These are phyloP conservation scores for Morone saxatilis DNA, from an alignment of 2,113 vertebrate genomes.

Conservation along the genomic window DNA sequence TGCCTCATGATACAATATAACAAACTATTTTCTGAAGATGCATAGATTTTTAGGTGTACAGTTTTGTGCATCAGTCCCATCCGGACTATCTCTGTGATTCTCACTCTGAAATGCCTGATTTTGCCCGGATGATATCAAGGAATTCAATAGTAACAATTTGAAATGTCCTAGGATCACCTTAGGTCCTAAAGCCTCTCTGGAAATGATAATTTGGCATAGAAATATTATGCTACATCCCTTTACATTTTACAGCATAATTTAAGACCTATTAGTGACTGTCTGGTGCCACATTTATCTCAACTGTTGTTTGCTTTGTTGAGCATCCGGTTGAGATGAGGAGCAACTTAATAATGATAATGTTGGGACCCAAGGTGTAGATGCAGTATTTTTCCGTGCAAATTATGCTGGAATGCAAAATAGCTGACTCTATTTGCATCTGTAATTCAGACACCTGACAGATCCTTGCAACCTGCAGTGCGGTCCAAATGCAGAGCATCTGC, in stretches of 20 bases:
- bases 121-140: slow-evolving; percentile 11
- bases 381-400: slow-evolving; percentile 45
- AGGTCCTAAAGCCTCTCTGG: background rate
- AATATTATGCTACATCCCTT: slow-evolving; percentile 5
- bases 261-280: slow-evolving; percentile 37
- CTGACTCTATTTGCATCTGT: slow-evolving; percentile 71
- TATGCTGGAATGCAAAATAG: slow-evolving; percentile 57
- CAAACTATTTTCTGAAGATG: background rate
- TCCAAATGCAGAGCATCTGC: slow-evolving; percentile 62
- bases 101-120: slow-evolving; percentile 19
- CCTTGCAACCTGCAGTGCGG: slow-evolving; percentile 48
- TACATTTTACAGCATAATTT: slow-evolving; percentile 20
- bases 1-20: background rate
- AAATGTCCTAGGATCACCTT: slow-evolving; percentile 29
- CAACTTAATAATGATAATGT: slow-evolving; percentile 57
- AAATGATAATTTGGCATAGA: slow-evolving; percentile 17
- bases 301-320: slow-evolving; percentile 50
- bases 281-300: slow-evolving; percentile 40
- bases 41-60: background rate
- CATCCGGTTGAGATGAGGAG: slow-evolving; percentile 44
- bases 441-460: slow-evolving; percentile 74
- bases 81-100: background rate
- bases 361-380: slow-evolving; percentile 38
- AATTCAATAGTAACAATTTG: slow-evolving; percentile 17
- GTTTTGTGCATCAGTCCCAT: background rate